Percentiles rank a stretch among this genome's conserved stretches.
phyloP scores from a whole-genome alignment of 53 echinoderm and acorn worm genomes.

The Paracentrotus lividus region DNA sequence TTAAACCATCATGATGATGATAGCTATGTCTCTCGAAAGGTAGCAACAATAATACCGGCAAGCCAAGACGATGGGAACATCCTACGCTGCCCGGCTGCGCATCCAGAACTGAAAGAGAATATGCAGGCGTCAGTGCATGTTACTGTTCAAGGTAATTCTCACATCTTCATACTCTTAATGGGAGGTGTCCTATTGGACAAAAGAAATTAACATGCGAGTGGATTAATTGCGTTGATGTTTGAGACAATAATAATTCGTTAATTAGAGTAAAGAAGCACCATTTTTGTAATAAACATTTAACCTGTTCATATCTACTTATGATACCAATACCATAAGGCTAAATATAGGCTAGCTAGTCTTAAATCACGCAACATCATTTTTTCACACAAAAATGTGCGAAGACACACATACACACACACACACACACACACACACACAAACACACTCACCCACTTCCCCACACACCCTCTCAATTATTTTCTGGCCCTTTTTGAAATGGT shows the following conservation, averaged over 20 bases:
- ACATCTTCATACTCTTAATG: too few species aligned
- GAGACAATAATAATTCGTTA: not conserved
- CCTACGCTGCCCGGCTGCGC: not conserved
- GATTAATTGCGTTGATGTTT: not conserved
- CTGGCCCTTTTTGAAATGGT: not conserved
- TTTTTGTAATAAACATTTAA: not conserved
- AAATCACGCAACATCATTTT: not conserved
- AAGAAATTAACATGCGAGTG: not conserved
- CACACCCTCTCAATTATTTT: not conserved
- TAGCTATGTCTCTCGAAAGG: not conserved
- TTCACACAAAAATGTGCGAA: too few species aligned
- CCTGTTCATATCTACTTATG: not conserved
- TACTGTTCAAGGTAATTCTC: not conserved
- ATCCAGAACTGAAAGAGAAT: not conserved
- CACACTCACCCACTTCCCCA: not conserved
- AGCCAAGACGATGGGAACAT: not conserved
- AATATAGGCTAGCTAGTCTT: not conserved
- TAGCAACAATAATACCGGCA: not conserved
- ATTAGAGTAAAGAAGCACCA: not conserved
- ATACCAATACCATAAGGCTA: not conserved
- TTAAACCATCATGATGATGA: too few species aligned
- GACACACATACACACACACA: too few species aligned
- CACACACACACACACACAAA: too few species aligned
- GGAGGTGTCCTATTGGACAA: not conserved
- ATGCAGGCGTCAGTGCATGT: not conserved